Base-by-base conservation (phyloP, 2,888 invertebrate species). In the Dorcus hopei region DNA sequence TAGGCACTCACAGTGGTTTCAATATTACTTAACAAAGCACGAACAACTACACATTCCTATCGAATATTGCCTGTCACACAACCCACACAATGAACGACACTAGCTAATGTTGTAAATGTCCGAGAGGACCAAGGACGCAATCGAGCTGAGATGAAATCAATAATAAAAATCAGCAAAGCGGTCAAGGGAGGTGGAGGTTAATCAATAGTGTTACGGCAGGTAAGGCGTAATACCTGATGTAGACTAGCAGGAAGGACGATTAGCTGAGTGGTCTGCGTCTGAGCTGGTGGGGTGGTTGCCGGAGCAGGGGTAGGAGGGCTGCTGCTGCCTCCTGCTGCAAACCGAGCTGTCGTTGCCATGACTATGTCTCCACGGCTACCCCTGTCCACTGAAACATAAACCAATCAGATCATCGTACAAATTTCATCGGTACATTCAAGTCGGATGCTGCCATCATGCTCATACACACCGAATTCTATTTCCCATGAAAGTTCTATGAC, bases 261-360 rank as follows among this genome's bases (percentile, higher is more conserved):
- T 65, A 79, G 77, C 74, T 78, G 79, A 63, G 79, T 77, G 67
- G 77, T 74, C 65, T 77, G 76, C 65, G 77, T 70, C 69, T 76
- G 78, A 63, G 72, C 75, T 61, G 79, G 77, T 67, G 78, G 78
- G 65, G 77, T 75, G 61, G 76, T 74, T 63, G 77, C 76, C 58
- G 78, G 77, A 62, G 76, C 73, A 57, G 76, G 77, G 65, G 74
- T 78, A 70, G 77, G 77, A 72, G 75, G 76, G 70, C 73, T 83
- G 80, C 75, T 83, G 83, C 73, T 82, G 82, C 74, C 26, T 82
- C 82, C 63, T 82, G 75, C 83, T 82, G 73, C 83, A 81, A 59
- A 85, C 81, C 53, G 85, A 82, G 73, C 84, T 82, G 78, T 82
- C 80, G 63, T 84, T 83, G 77, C 79, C 79, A 78, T 79, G 78